phyloP scores from a whole-genome alignment of 2,888 invertebrate genomes.

The Protophormia terraenovae region DNA sequence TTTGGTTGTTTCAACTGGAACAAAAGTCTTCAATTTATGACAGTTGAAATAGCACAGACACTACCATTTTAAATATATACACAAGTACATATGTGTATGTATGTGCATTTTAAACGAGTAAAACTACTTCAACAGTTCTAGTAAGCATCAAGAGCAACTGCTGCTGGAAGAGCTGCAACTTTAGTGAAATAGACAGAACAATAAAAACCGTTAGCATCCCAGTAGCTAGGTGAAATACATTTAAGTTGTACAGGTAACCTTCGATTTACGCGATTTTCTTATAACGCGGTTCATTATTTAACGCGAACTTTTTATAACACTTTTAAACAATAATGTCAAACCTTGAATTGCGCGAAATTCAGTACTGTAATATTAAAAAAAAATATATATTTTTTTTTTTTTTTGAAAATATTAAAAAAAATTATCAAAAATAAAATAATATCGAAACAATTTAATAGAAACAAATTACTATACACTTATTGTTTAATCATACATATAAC shows the following conservation, averaged over 20 bases:
- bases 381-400: no score
- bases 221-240: slow-evolving; percentile 7
- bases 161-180: background rate
- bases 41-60: slow-evolving; percentile 66
- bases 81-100: background rate
- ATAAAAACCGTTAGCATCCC: background rate
- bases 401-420: no score
- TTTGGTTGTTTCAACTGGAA: slow-evolving; percentile 52
- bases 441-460: no score
- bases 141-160: background rate
- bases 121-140: slow-evolving; percentile 1
- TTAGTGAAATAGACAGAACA: background rate
- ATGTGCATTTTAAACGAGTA: background rate
- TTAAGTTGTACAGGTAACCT: background rate
- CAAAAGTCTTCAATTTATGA: slow-evolving; percentile 69
- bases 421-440: no score
- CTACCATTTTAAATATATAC: slow-evolving; percentile 17
- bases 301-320: no score
- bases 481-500: no score
- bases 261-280: background rate
- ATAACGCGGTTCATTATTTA: no score
- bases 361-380: no score
- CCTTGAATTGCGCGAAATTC: no score
- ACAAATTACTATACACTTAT: no score
- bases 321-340: no score